phyloP scores from a whole-genome alignment of 2,888 invertebrate species.

The Pegoplata infirma region DNA sequence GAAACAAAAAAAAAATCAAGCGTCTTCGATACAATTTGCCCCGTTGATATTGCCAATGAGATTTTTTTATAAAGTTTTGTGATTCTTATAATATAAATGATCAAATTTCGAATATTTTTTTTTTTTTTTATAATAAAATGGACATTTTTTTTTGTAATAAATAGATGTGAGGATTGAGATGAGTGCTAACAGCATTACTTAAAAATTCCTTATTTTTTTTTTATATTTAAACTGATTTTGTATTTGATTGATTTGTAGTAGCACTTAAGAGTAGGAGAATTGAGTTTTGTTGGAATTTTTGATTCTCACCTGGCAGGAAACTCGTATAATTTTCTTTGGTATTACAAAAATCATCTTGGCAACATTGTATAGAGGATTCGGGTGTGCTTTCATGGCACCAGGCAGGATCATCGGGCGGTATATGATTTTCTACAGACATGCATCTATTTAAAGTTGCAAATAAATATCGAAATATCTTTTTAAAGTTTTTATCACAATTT shows the following conservation, averaged over 20 bases:
- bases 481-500: conserved; percentile 24
- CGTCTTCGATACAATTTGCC: conserved; percentile 28
- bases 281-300: conserved; percentile 30
- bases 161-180: conserved; percentile 43
- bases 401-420: conserved; percentile 82
- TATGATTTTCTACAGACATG: conserved; percentile 80
- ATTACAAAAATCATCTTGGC: conserved; percentile 85
- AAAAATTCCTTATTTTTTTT: conserved; percentile 31
- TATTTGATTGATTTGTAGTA: conserved; percentile 50
- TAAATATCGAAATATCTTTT: conserved; percentile 52
- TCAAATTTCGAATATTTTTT: neutral
- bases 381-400: conserved; percentile 80
- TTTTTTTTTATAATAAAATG: conserved; percentile 26
- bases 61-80: conserved; percentile 23
- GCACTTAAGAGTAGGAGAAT: conserved; percentile 26
- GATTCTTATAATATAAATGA: conserved; percentile 30
- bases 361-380: conserved; percentile 79
- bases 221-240: conserved; percentile 40
- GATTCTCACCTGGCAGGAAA: conserved; percentile 76
- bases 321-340: conserved; percentile 78
- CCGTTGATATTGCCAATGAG: conserved; percentile 52
- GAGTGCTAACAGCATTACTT: conserved; percentile 51
- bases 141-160: conserved; percentile 20
- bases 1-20: conserved; percentile 35
- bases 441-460: conserved; percentile 79